Base-by-base conservation (phyloP, 2,888 invertebrate species). In the Tenthredo scrophulariae region DNA sequence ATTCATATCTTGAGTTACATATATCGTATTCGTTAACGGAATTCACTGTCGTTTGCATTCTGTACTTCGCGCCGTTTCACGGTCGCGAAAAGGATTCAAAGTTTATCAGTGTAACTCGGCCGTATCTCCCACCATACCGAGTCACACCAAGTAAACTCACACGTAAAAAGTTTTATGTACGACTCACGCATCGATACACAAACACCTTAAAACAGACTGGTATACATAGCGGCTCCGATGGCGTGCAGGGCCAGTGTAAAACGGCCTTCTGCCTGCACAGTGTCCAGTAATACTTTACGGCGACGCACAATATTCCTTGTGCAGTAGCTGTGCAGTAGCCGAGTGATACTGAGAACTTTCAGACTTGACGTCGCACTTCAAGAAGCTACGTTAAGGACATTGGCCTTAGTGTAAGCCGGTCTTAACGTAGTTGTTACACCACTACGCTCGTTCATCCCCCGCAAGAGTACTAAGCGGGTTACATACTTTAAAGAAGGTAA, bases 231-330 rank as follows among this genome's bases (percentile, higher is more conserved):
- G 90, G 89, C 89, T 91, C 91, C 90, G 89, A 89, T 87, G 87
- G 89, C 89, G 89, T 89, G 87, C 90, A 90, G 90, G 89, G 90
- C 90, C 92, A 92, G 92, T 92, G 89, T 91, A 91, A 92, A 91
- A 90, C 91, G 90, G 92, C 91, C 91, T 91, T 92, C 90, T 92
- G 91, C 86, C 90, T 88, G 91, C 86, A 87, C 86, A 65, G 85
- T 83, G 67, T 83, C 83, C 62, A 80, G 80, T 37, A 29, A 62
- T 62, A 62, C 22, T 80, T 80, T 62, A 22, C 26, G 10, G 6
- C 40, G n/a, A 72, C 22, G 22, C 40, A 43, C 40, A 22, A 22
- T 43, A 43, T 43, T 43, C n/a, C n/a, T 22, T 40, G 40, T 74
- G 9, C 72, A 43, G 72, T 74, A 74, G 72, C 72, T 74, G 40